Evolutionary conservation across 2,797 vertebrate species (phyloP), one percentile per base, ranked within the genome.

Genomic region (Artibeus lituratus): DNA sequence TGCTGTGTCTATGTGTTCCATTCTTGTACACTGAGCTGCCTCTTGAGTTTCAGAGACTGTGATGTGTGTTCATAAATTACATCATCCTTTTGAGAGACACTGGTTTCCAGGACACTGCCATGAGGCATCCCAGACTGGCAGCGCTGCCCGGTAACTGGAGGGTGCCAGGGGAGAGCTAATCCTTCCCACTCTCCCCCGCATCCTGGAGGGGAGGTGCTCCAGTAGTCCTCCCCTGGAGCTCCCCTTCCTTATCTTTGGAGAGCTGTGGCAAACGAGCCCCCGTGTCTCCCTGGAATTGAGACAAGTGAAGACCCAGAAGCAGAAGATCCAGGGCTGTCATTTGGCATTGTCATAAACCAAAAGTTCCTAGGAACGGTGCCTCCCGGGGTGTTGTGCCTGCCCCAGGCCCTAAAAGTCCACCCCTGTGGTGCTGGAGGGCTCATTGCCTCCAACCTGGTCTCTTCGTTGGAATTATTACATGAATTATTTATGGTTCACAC

Each of bases 401-500:
- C 94, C 26, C 0, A 44, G 59, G 72, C 59, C 86, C 53, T 95
- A 59, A 85, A 74, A 88, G 94, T 89, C 53, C 57, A 32, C 85
- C 62, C 70, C 73, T 44, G 59, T 80, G 55, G 78, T 74, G 72
- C 81, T 87, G 44, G 77, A 90, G 73, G 91, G 59, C 81, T 94
- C 96, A 76, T 57, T 88, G 91, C 91, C 74, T 88, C 90, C 93
- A 95, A 44, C 84, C 86, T 84, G 22, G 87, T 86, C 90, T 70
- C 39, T 29, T 55, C 4, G 87, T 93, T 90, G 92, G 74, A 95
- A 96, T 94, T 87, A 78, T 69, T 91, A 84, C 88, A 90, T 92
- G 91, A 96, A 91, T 96, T 96, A 95, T 97, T 94, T 97, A 97
- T 96, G 70, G 57, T 77, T 92, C 76, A 24, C 76, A 94, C 78